Percentiles rank a stretch among this genome's conserved stretches.
Conservation (phyloP, 2,888 invertebrate species). For the Beris morrisii region DNA sequence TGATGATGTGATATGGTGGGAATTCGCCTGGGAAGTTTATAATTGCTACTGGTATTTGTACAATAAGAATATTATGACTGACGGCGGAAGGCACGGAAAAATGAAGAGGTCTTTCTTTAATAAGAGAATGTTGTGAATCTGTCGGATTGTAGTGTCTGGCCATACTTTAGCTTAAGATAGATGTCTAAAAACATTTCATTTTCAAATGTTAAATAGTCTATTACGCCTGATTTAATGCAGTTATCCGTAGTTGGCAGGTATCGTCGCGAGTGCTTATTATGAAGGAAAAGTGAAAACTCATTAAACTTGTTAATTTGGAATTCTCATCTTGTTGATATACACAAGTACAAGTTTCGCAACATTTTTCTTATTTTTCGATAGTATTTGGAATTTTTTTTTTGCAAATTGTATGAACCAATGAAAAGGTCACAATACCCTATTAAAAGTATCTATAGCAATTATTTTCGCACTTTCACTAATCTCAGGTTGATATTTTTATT, state of each 20-base stretch:
- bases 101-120: no score
- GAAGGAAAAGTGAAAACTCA: conserved; percentile 37
- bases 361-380: no score
- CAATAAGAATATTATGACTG: conserved; percentile 11
- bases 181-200: no score
- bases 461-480: conserved; percentile 18
- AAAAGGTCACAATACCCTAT: not conserved
- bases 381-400: no score
- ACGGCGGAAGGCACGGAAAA: no score
- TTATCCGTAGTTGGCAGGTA: not conserved
- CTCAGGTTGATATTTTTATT: conserved; percentile 38
- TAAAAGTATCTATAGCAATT: not conserved
- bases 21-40: not conserved
- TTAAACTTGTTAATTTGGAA: conserved; percentile 31
- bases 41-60: not conserved
- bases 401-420: no score
- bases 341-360: no score
- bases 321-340: conserved; percentile 1
- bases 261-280: not conserved
- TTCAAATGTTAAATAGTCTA: not conserved
- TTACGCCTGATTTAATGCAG: no score
- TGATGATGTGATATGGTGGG: no score
- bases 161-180: no score
- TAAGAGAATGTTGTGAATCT: no score
- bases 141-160: no score